These are phyloP conservation scores for Hylaea fasciaria DNA, from an alignment of 2,888 invertebrate species.

Conservation along the genomic window DNA sequence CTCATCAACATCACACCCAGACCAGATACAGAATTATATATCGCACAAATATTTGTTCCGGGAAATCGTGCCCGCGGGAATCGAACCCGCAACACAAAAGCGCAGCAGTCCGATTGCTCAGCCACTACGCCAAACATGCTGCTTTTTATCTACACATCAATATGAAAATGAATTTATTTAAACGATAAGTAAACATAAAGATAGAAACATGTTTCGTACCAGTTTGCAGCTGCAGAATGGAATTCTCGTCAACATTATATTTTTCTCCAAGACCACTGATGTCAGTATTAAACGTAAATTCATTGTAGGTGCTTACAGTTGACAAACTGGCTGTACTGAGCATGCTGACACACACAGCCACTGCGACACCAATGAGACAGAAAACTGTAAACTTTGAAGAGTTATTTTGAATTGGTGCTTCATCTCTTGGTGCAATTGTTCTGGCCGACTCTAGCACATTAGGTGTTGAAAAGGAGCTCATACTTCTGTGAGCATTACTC, in stretches of 20 bases:
- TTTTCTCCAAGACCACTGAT: slow-evolving; percentile 61
- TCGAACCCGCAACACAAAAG: too few relatives aligned
- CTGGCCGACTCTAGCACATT: not conserved
- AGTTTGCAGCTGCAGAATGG: slow-evolving; percentile 66
- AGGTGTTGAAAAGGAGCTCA: not conserved
- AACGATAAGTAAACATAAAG: not conserved
- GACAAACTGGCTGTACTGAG: slow-evolving; percentile 6
- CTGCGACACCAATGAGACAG: not conserved
- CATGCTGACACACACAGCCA: slow-evolving; percentile 15
- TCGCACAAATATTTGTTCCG: too few relatives aligned
- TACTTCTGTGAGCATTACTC: slow-evolving; percentile 12
- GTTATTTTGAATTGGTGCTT: not conserved
- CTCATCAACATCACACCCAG: too few relatives aligned
- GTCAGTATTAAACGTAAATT: slow-evolving; percentile 63
- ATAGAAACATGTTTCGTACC: slow-evolving; percentile 60
- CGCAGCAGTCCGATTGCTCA: too few relatives aligned
- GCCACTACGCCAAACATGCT: too few relatives aligned
- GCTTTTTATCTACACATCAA: not conserved
- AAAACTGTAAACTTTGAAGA: not conserved
- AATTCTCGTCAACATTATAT: slow-evolving; percentile 65
- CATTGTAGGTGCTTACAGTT: slow-evolving; percentile 50
- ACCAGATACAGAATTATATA: too few relatives aligned
- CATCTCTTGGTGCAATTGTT: not conserved
- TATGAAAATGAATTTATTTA: too few relatives aligned
- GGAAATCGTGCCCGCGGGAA: too few relatives aligned